phyloP scores from a whole-genome alignment of 2,888 invertebrate genomes.

The Tineola bisselliella region DNA sequence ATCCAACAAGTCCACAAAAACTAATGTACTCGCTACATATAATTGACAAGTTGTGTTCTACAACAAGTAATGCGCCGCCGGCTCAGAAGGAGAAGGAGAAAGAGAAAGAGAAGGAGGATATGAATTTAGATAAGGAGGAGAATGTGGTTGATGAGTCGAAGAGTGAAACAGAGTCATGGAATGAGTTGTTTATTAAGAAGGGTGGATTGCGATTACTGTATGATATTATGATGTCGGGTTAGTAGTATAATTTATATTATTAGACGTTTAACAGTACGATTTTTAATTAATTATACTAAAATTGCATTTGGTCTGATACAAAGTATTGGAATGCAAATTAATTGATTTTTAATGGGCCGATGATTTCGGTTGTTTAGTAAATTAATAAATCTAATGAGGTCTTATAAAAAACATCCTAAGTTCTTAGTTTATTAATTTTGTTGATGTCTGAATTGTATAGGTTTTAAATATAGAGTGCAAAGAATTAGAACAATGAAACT shows the following conservation, averaged over 20 bases:
- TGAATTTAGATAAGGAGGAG: conserved; percentile 37
- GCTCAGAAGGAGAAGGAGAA: not conserved
- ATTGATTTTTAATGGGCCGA: no score
- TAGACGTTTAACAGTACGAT: not conserved
- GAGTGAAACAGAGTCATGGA: conserved; percentile 69
- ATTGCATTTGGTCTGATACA: no score
- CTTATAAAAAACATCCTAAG: no score
- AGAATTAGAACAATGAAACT: no score
- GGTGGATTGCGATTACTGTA: conserved; percentile 89
- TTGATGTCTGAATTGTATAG: no score
- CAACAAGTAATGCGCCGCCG: not conserved
- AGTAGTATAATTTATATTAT: conserved; percentile 16
- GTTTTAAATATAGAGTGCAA: no score
- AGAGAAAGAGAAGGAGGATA: conserved; percentile 20
- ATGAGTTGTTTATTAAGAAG: conserved; percentile 82
- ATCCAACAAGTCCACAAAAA: conserved; percentile 91
- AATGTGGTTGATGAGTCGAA: conserved; percentile 37
- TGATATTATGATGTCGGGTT: conserved; percentile 90
- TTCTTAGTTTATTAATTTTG: no score
- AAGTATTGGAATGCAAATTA: no score
- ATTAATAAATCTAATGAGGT: no score
- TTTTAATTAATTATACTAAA: no score
- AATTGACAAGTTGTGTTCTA: conserved; percentile 68
- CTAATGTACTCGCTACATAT: conserved; percentile 95
- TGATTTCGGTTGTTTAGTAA: no score